phyloP scores from a whole-genome alignment of 2,888 invertebrate genomes.

The Helleia helle region DNA sequence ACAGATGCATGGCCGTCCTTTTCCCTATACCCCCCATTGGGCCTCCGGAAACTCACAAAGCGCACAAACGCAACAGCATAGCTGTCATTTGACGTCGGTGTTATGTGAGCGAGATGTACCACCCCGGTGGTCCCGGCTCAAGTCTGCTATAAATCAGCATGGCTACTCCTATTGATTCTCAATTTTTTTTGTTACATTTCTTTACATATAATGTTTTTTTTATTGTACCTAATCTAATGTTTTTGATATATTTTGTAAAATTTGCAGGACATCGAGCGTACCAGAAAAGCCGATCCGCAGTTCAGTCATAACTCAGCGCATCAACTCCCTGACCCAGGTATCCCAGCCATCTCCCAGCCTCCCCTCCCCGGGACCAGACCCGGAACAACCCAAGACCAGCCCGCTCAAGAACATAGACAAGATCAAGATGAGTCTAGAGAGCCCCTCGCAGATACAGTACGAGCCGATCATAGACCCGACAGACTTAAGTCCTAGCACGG shows the following conservation, averaged over 20 bases:
- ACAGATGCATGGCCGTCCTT: too few species aligned
- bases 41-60: too few species aligned
- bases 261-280: constrained; percentile 43
- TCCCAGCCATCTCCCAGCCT: constrained; percentile 35
- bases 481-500: constrained; percentile 58
- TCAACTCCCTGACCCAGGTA: constrained; percentile 69
- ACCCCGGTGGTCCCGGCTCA: too few species aligned
- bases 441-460: constrained; percentile 65
- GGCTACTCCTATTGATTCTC: too few species aligned
- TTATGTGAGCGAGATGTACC: too few species aligned
- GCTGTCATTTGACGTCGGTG: too few species aligned
- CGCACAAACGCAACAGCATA: too few species aligned
- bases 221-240: too few species aligned
- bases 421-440: constrained; percentile 63
- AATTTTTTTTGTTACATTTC: too few species aligned
- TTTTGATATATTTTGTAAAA: neutral
- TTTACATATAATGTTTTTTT: too few species aligned
- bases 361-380: constrained; percentile 27
- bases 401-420: constrained; percentile 66
- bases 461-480: constrained; percentile 61
- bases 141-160: too few species aligned
- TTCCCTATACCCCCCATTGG: too few species aligned
- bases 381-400: constrained; percentile 44
- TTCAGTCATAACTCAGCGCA: constrained; percentile 77
- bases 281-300: constrained; percentile 80